phyloP scores from a whole-genome alignment of 2,113 vertebrate species.

The Siniperca knerii region DNA sequence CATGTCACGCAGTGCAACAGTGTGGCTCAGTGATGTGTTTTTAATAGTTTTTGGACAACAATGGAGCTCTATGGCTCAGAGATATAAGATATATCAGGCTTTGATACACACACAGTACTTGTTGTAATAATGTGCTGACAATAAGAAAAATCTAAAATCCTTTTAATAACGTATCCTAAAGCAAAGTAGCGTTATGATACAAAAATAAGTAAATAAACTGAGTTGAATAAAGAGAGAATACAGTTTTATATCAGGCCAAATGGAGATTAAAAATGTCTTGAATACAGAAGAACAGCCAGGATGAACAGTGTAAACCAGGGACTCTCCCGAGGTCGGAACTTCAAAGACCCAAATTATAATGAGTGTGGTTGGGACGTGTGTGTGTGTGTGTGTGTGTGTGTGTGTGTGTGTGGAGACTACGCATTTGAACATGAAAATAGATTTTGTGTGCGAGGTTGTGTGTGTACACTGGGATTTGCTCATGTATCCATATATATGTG shows the following conservation, averaged over 20 bases:
- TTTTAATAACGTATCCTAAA: no score
- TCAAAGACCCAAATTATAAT: conserved; percentile 56
- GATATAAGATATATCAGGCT: background rate
- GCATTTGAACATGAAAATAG: conserved; percentile 10
- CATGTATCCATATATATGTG: conserved; percentile 8
- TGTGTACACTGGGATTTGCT: conserved; percentile 11
- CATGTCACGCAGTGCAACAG: no score
- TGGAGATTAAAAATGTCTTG: background rate
- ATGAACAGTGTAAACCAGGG: conserved; percentile 13
- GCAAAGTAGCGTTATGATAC: background rate
- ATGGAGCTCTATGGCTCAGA: background rate
- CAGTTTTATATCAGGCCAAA: background rate
- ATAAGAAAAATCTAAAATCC: no score
- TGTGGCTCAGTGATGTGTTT: no score
- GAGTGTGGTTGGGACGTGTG: conserved; percentile 36
- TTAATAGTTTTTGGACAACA: background rate
- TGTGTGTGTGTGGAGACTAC: background rate
- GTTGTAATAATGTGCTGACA: no score
- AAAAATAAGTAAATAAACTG: background rate
- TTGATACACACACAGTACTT: background rate
- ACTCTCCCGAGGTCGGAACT: conserved; percentile 43
- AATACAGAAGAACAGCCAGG: background rate
- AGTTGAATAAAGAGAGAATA: background rate
- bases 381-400: conserved; percentile 38
- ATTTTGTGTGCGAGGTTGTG: conserved; percentile 24